Base-by-base conservation (phyloP, 2,888 invertebrate genomes). In the Chalcis sispes region DNA sequence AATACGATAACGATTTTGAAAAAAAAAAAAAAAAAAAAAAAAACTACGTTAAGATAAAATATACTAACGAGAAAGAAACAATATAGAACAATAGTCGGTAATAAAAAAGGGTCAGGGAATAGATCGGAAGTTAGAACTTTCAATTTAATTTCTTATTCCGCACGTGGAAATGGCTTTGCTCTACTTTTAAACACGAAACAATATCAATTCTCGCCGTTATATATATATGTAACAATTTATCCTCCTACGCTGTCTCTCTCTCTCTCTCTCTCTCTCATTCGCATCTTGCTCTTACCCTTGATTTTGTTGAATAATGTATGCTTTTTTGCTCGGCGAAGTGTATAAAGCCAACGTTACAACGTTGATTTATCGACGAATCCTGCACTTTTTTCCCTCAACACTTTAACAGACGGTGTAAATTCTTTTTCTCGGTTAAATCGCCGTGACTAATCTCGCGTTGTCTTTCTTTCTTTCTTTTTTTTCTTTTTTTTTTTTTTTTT, bases 301-400 rank as follows among this genome's bases (percentile, higher is more conserved):
- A 54, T 75, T 72, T 72, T 72, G 65, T 75, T 85, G 86, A 86
- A 86, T 86, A 86, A 86, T 85, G 81, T 78, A 86, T 82, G 79
- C 62, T 27, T 54, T 48, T 77, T 74, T 77, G 0, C 71, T 66
- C 7, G 18, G 20, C 10, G 27, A 18, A 29, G 54, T 13, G 23
- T 1, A 4, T 2, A 52, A 1, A 13, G 15, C 2, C 52, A 5
- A 2, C 18, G 48, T 1, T 2, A 15, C 50, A 10, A 50, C 20
- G 1, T 20, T 48, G 48, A 20, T 48, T 48, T 48, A 18, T 1
- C 20, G 20, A 48, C 1, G 52, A 52, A 52, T 52, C 3, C 13
- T 8, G 13, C 15, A n/a, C n/a, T 15, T 25, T 20, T 61, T 25
- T 2, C 25, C 2, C 3, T 18, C 8, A 5, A 4, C 20, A 23